Evolutionary conservation across 2,113 vertebrate genomes (phyloP), one percentile per base, ranked within the genome.

Genomic region (Syngnathus floridae): DNA sequence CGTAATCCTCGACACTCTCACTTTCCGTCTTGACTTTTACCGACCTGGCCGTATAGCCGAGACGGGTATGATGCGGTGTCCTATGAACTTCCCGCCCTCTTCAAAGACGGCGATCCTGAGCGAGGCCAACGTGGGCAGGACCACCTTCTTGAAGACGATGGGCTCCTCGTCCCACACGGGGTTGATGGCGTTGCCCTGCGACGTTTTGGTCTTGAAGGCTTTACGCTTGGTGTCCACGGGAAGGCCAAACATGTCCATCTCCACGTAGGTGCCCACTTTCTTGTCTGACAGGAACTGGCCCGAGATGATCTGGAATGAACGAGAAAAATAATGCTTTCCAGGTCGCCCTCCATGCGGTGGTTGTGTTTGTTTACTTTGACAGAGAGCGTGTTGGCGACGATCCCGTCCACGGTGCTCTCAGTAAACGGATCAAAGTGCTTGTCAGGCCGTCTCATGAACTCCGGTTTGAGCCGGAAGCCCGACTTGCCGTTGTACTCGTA

Each of bases 351-450:
- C 49, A 49, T 19, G 17, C n/a, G 48, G 8, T 56, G 21, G 36
- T 59, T 12, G 17, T 40, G 2, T 45, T 51, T 36, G 63, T 64
- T 58, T 35, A 86, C 84, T 93, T 99, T 99, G 4, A 99, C 95
- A 54, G 97, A 98, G 52, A 99, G 84, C 0, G 96, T 98, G 88
- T 98, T 98, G 62, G 97, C 97, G 8, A 99, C 94, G 40, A 99
- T 98, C 38, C 97, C 96, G 59, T 99, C 97, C 55, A 99, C 95
- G 0, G 95, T 99, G 69, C 93, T 90, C 87, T 98, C 95, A 0
- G 95, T 93, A 71, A 99, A 99, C 0, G 95, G 97, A 77, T 99
- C 97, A 72, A 99, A 99, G 77, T 98, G 93, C 81, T 99, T 99
- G 87, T 98, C 96, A 0, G 93, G 93, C 41, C 97, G 91, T 77